A percentile compares a stretch with the other conserved stretches of the same genome.
Conservation (phyloP, 1,140 invertebrate species). For the Armadillidium nasatum region DNA sequence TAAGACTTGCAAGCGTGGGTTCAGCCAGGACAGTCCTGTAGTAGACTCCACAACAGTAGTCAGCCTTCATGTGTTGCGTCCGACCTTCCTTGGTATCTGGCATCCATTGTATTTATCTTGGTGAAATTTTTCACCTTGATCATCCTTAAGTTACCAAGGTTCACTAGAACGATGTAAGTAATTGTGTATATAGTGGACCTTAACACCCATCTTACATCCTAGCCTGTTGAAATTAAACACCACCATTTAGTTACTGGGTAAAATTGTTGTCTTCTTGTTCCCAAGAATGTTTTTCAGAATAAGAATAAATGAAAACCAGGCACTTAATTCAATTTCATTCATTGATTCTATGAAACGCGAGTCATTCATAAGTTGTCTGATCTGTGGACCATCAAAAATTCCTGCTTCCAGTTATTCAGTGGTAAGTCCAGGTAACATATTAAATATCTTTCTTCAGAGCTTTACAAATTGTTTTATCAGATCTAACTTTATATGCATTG, state of each 20-base stretch:
- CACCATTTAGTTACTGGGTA: neutral
- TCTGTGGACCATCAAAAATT: constrained; percentile 11
- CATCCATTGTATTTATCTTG: too few species aligned
- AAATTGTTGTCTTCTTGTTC: constrained; percentile 12
- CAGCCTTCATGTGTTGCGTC: too few species aligned
- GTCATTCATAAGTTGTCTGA: constrained; percentile 12
- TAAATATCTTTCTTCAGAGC: neutral
- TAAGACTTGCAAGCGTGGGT: too few species aligned
- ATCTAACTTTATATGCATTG: neutral
- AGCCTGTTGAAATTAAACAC: constrained; percentile 17
- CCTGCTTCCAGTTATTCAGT: neutral
- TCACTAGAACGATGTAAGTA: constrained; percentile 30
- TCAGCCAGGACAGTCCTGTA: too few species aligned
- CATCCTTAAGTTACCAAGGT: constrained; percentile 13
- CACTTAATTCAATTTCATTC: constrained; percentile 7
- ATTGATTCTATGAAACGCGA: neutral
- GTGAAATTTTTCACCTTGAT: neutral
- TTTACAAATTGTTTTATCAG: constrained; percentile 1
- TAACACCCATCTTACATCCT: constrained; percentile 29
- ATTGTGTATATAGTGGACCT: constrained; percentile 23
- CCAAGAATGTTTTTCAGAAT: constrained; percentile 20
- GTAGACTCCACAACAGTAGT: too few species aligned
- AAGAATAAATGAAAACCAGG: constrained; percentile 12
- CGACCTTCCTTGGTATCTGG: too few species aligned
- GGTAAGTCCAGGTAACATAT: neutral